Percentiles rank a stretch among this genome's conserved stretches.
Evolutionary conservation across 2,888 invertebrate species (phyloP).

Genomic region (Lamellibrachia columna): DNA sequence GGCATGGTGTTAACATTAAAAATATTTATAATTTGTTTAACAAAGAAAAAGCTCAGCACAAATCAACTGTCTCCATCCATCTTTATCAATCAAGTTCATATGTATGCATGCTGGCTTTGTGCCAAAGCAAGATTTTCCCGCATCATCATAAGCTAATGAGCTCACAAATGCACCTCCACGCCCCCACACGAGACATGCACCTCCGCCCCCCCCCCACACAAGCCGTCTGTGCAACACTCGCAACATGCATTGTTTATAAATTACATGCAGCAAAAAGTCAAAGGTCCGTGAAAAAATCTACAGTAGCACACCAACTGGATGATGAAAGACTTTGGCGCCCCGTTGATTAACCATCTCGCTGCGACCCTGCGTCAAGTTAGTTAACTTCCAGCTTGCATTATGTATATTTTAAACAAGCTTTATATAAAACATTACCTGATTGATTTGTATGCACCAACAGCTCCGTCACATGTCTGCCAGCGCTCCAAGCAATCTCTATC

Average conservation of each 20-base stretch:
- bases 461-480: background rate
- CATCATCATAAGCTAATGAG: constrained; percentile 1
- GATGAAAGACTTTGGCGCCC: background rate
- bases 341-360: background rate
- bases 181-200: background rate
- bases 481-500: background rate
- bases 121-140: background rate
- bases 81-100: background rate
- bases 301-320: background rate
- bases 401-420: constrained; percentile 16
- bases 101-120: background rate
- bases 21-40: background rate
- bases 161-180: background rate
- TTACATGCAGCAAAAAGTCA: constrained; percentile 2
- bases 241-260: constrained; percentile 16
- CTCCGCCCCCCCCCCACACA: background rate
- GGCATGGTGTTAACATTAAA: background rate
- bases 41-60: background rate
- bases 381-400: constrained; percentile 11
- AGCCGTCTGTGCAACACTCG: background rate
- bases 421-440: constrained; percentile 16
- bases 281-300: background rate
- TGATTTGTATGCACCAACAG: background rate
- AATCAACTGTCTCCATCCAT: background rate
- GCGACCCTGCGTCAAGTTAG: background rate